Base-by-base conservation (phyloP, 2,797 vertebrate genomes). In the Ptychobarbus kaznakovi region DNA sequence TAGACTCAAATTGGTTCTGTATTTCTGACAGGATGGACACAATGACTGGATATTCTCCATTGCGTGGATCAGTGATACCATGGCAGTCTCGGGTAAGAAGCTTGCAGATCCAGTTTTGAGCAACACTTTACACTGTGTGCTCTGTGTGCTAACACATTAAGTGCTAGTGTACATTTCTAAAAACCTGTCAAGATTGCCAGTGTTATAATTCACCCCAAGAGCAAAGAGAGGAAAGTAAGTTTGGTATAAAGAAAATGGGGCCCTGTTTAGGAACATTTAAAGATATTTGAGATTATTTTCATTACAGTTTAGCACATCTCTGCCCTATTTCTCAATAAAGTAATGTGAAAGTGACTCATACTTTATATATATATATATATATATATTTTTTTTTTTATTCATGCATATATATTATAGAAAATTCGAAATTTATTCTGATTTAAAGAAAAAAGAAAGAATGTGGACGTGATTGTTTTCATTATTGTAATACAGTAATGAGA, bases 1-100 rank as follows among this genome's bases (percentile, higher is more conserved):
- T 25, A 46, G 20, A 68, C 78, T 92, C 40, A 87, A 28, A 85
- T 38, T 7, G 49, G 38, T 51, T 75, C 15, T 11, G 85, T 88
- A 87, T 44, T 90, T 89, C 42, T 93, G 84, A 80, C 91, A 99
- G 98, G 97, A 98, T 89, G 98, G 98, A 78, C 98, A 99, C 91
- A 98, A 99, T 90, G 98, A 99, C 92, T 99, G 98, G 98, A 99
- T 99, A 91, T 99, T 99, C 94, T 99, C 98, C 86, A 99, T 99
- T 90, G 97, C 98, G 0, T 99, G 98, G 98, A 99, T 99, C 93
- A 99, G 96, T 90, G 98, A 99, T 93, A 97, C 93, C 86, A 97
- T 99, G 97, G 98, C 97, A 16, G 98, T 99, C 85, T 99, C 98
- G 89, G 98, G 98, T 99, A 94, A 95, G 86, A 86, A 90, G 91